Evolutionary conservation across 2,113 vertebrate species (phyloP), one percentile per base, ranked within the genome.

Genomic region (Prunella himalayana): DNA sequence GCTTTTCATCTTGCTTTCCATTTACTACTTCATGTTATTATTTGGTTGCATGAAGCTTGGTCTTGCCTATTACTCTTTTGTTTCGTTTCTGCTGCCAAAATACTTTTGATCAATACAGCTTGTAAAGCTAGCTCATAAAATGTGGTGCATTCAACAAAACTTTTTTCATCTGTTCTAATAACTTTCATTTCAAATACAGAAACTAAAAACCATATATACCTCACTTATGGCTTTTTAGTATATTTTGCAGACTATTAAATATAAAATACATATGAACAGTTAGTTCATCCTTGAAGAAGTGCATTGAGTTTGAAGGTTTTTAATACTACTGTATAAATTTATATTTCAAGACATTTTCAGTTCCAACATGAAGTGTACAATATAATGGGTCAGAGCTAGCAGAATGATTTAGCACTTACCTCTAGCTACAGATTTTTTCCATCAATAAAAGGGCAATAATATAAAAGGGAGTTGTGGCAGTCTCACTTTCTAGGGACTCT

Each of bases 241-340:
- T 90, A 81, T 82, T 95, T 87, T 95, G 63, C 42, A 91, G 50
- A 71, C 42, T 85, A 37, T 86, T 96, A 88, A 95, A 41, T 83
- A 83, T 41, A 89, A 95, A 64, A 61, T 93, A 39, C 24, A 61
- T 65, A 87, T 31, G 83, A 96, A 79, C 50, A 86, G 57, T 89
- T 96, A 88, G 68, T 87, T 96, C 89, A 97, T 93, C 87, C 94
- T 97, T 97, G 96, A 97, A 95, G 91, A 97, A 97, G 82, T 15
- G 64, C 72, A 92, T 53, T 82, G 64, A 97, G 51, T 95, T 95
- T 95, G 82, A 96, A 97, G 88, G 76, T 49, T 95, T 97, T 97
- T 95, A 95, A 96, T 82, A 53, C 12, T 78, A 73, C 27, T 79
- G 27, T 84, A 95, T 97, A 96, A 95, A 96, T 97, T 94, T 90